Percentiles rank a stretch among this genome's conserved stretches.
phyloP scores from a whole-genome alignment of 2,113 vertebrate genomes.

The Nothoprocta perdicaria region DNA sequence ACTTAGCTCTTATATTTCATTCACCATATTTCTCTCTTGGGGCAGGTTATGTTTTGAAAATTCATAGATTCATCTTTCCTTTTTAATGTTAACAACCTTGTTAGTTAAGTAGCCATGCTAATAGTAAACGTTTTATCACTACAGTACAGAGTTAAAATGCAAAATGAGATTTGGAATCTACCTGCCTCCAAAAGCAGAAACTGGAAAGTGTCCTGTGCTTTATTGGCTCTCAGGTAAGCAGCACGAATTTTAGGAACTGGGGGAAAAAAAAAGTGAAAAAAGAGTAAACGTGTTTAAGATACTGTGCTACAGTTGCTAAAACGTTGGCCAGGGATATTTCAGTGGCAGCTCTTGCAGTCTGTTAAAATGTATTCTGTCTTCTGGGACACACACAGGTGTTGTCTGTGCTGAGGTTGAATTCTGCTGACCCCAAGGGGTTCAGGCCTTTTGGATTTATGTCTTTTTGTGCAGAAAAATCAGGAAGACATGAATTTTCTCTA shows the following conservation, averaged over 20 bases:
- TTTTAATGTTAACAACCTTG: background rate
- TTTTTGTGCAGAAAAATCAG: background rate
- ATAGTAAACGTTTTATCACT: constrained; percentile 38
- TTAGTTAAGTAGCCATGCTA: background rate
- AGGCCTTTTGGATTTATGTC: background rate
- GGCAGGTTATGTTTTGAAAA: background rate
- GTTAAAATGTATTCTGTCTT: background rate
- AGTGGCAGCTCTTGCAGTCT: background rate
- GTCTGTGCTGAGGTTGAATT: background rate
- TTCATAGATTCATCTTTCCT: background rate
- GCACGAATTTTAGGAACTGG: background rate
- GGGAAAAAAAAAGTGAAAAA: background rate
- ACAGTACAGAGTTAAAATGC: constrained; percentile 91
- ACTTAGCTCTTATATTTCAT: background rate
- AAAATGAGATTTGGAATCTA: constrained; percentile 96
- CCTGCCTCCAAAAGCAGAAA: constrained; percentile 92
- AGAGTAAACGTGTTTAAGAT: background rate
- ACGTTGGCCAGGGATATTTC: background rate
- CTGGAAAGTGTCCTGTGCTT: constrained; percentile 87
- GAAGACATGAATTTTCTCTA: background rate
- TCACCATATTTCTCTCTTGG: background rate
- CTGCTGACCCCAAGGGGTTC: accelerated
- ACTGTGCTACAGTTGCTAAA: background rate
- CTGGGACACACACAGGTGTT: background rate
- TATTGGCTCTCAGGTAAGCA: constrained; percentile 94